Base-by-base conservation (phyloP, 2,797 vertebrate species). In the Clarias laeviceps region DNA sequence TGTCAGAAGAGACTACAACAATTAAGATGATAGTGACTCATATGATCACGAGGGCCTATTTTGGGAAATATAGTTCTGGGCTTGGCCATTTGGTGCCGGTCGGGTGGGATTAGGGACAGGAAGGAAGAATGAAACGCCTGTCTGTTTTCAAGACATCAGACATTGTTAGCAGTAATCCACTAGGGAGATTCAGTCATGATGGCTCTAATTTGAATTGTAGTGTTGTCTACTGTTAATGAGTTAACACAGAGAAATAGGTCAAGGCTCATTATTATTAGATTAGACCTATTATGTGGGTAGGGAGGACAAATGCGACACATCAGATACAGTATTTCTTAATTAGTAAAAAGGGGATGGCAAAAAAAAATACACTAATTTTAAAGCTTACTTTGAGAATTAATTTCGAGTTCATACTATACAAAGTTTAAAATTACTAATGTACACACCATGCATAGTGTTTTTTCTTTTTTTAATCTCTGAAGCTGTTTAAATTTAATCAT, bases 111-210 rank as follows among this genome's bases (percentile, higher is more conserved):
- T 62, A 64, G 66, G 29, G 15, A 1, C 59, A 65, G 82, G 84
- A 78, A 85, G 85, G 80, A 85, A 84, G 83, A 85, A 84, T 77
- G 54, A 62, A 70, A 84, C 57, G 45, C 3, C 64, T 77, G 80
- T 12, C 69, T 79, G 77, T n/a, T 80, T 82, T 86, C 56, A 84
- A 85, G 59, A 54, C 80, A 45, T 82, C 80, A 86, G 57, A 80
- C 77, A 40, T 66, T 83, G 74, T 69, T 80, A 56, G 40, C 27
- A 27, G 65, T n/a, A 2, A 34, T 82, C 61, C 69, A 45, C 64
- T 74, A 18, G n/a, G 50, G 40, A 8, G 18, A 45, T 82, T 80
- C 37, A 61, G 68, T 78, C 82, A 82, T 70, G 73, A 32, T 77
- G 22, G 5, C 45, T 66, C 37, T 79, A 85, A 88, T 85, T 85